Base-by-base conservation (phyloP, 35 echinoderm and acorn worm species). In the Hemicentrotus pulcherrimus region DNA sequence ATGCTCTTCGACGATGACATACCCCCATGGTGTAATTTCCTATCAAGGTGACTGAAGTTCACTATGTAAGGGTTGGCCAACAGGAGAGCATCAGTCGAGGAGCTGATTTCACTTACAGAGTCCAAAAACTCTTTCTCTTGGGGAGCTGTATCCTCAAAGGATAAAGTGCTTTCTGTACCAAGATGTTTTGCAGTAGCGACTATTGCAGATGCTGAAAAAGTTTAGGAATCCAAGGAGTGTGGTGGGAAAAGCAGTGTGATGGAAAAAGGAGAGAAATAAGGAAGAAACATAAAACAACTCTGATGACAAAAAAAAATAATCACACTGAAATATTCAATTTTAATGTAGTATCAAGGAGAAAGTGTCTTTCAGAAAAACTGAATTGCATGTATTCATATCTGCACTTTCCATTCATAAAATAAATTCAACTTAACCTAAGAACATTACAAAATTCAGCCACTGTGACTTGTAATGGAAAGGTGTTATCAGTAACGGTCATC, bases 11-110 rank as follows among this genome's bases (percentile, higher is more conserved):
- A 93, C 31, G 65, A 78, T 78, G 65, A n/a, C 6, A 18, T 18
- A 78, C 22, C 65, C 18, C 65, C 65, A 28, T 78, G 65, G 19
- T 28, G 22, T 28, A n/a, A 78, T 90, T 32, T 90, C 32, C 32
- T 16, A 45, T 46, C 32, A 0, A 19, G 9, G 31, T 45, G 32
- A 24, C 88, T 41, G 32, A 47, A 45, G 31, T 45, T 90, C 46
- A 58, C 46, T 11, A 85, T 85, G 78, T 94, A 96, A 7, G 92
- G 91, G 28, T 85, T 71, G 16, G 95, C 95, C 5, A 52, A 85
- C 46, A 96, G 31, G 8, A 96, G 70, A 60, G 92, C 92, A 94
- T 96, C 95, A 31, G 95, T 96, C 18, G 95, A 96, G 12, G 94
- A 46, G 41, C 91, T 96, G n/a, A 88, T 60, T 47, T 94, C 95